Base-by-base conservation (phyloP, 2,113 vertebrate genomes). In the Cranoglanis bouderius region DNA sequence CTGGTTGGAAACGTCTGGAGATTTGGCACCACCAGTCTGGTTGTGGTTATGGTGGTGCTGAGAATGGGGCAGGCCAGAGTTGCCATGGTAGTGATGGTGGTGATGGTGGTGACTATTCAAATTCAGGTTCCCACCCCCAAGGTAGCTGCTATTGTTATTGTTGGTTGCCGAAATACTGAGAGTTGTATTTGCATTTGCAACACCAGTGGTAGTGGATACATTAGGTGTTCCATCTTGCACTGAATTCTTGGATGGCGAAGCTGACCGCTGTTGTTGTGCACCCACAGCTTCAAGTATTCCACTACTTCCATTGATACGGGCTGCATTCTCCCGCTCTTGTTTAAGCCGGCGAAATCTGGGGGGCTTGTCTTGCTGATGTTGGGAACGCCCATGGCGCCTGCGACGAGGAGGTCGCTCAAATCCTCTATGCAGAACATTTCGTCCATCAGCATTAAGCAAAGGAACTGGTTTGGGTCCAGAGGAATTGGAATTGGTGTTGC, bases 351-450 rank as follows among this genome's bases (percentile, higher is more conserved):
- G 96, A 92, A 98, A 98, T 0, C 97, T 96, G 1, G 97, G 97
- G 0, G 97, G 97, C 88, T 98, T 98, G 93, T 98, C 97, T 92
- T 98, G 97, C 92, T 96, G 96, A 91, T 98, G 97, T 91, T 98
- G 97, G 6, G 97, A 96, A 16, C 97, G 95, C 0, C 96, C 96
- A 0, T 97, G 96, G 7, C 97, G 95, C 1, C 97, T 93, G 12
- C 97, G 95, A 14, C 97, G 94, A 5, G 97, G 96, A 0, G 95
- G 95, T 3, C 96, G 94, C 63, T 98, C 97, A 49, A 97, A 95
- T 40, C 94, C 93, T 7, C 94, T 91, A 0, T 86, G 92, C 74
- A 92, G 92, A 72, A 94, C 94, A n/a, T 92, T 90, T 21, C 93
- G 92, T 87, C 92, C 88, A 16, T 92, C 91, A 5, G 67, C 85